Evolutionary conservation across 2,797 vertebrate genomes (phyloP).

Genomic region (Valencia hispanica): DNA sequence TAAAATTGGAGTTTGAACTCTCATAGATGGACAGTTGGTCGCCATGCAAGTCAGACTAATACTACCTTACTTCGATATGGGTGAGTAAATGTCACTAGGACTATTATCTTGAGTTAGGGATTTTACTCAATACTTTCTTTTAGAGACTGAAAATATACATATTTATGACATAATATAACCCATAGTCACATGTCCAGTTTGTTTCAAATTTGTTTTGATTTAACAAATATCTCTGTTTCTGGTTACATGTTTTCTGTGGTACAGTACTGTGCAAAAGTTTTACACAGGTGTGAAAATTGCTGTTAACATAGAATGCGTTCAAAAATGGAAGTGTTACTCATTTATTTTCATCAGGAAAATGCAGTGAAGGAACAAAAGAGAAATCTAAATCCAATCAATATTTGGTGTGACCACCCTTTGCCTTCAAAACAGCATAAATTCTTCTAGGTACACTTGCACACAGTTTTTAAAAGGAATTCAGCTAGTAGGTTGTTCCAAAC

Average conservation of each 20-base stretch:
- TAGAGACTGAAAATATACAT: not conserved
- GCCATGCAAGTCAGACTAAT: not conserved
- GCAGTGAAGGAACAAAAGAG: too few species aligned
- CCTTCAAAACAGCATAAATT: too few species aligned
- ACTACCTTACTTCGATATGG: not conserved
- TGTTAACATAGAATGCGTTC: too few species aligned
- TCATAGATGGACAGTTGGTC: not conserved
- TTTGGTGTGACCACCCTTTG: too few species aligned
- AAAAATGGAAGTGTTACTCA: too few species aligned
- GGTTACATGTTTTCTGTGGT: not conserved
- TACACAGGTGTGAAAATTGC: too few species aligned
- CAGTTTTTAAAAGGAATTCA: too few species aligned
- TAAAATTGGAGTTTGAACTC: slow-evolving; percentile 52
- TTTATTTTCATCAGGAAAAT: too few species aligned
- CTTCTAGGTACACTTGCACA: too few species aligned
- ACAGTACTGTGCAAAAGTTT: too few species aligned
- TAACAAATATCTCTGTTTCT: not conserved
- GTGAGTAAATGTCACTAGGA: not conserved
- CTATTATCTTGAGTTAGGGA: not conserved
- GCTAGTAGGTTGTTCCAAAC: too few species aligned
- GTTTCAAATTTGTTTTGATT: not conserved
- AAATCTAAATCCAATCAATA: too few species aligned
- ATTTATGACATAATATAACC: not conserved
- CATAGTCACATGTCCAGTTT: not conserved
- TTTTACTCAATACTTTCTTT: not conserved